phyloP scores from a whole-genome alignment of 2,113 vertebrate species.

The Patagioenas fasciata region DNA sequence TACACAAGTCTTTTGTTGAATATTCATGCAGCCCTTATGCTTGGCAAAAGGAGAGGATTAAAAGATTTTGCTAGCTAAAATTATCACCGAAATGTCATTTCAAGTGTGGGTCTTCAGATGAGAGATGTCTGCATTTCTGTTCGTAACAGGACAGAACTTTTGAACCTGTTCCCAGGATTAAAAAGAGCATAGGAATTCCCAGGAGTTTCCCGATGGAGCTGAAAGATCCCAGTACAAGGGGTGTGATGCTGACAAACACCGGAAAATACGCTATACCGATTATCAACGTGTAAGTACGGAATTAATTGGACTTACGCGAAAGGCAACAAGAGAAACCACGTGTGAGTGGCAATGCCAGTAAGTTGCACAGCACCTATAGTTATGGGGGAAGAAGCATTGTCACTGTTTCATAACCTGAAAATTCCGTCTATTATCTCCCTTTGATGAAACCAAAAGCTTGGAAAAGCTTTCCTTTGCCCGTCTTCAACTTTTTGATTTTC shows the following conservation, averaged over 20 bases:
- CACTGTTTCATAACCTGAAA: no score
- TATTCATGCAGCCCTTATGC: neutral
- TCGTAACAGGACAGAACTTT: conserved; percentile 83
- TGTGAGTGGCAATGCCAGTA: no score
- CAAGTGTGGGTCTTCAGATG: neutral
- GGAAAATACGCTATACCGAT: conserved; percentile 89
- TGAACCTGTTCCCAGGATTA: conserved; percentile 83
- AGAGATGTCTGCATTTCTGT: neutral
- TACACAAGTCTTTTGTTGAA: neutral
- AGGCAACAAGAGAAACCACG: no score
- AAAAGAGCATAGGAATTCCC: conserved; percentile 93
- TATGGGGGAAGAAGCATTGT: no score
- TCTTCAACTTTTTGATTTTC: neutral
- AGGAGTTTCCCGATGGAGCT: conserved; percentile 93
- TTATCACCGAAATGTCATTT: neutral
- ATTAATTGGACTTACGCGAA: no score
- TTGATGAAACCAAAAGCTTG: neutral
- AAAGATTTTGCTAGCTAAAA: neutral
- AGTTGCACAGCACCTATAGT: no score
- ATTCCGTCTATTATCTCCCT: no score
- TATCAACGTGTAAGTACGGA: conserved; percentile 56
- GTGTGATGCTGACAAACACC: conserved; percentile 91
- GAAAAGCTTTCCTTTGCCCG: neutral
- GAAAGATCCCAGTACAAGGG: conserved; percentile 89
- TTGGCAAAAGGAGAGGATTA: neutral